Evolutionary conservation across 2,113 vertebrate genomes (phyloP).

Genomic region (Platysteira castanea): DNA sequence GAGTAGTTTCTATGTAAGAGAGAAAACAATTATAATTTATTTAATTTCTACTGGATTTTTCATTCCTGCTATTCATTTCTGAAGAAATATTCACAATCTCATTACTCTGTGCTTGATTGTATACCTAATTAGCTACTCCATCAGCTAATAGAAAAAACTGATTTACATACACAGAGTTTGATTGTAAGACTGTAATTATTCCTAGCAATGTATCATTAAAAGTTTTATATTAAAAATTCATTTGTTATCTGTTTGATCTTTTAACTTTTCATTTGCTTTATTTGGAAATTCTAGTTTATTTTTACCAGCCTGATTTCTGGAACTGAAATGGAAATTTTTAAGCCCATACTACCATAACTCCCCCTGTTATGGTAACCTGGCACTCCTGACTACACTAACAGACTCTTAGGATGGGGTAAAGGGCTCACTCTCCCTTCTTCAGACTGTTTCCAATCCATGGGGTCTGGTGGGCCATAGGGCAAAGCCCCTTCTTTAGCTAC

Average conservation of each 20-base stretch:
- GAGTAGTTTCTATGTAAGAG: not conserved
- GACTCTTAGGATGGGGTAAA: not conserved
- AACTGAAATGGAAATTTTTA: not conserved
- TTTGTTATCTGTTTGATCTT: not conserved
- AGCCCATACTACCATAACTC: not conserved
- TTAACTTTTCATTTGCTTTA: not conserved
- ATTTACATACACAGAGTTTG: not conserved
- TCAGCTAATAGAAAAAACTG: not conserved
- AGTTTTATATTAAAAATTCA: not conserved
- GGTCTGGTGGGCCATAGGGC: not conserved
- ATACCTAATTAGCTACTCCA: not conserved
- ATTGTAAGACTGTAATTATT: not conserved
- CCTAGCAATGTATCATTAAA: constrained; percentile 4
- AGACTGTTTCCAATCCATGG: not conserved
- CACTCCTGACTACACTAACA: not conserved
- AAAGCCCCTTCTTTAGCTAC: not conserved
- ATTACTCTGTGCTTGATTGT: not conserved
- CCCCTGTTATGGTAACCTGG: not conserved
- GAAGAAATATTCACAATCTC: not conserved
- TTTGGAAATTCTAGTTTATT: not conserved
- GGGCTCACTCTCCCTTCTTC: not conserved
- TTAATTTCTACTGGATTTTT: not conserved
- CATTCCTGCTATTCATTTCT: not conserved
- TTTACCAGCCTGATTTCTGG: not conserved
- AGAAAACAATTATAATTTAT: not conserved